These are phyloP conservation scores for Phoenicopterus ruber DNA, from an alignment of 2,113 vertebrate species.

Conservation along the genomic window DNA sequence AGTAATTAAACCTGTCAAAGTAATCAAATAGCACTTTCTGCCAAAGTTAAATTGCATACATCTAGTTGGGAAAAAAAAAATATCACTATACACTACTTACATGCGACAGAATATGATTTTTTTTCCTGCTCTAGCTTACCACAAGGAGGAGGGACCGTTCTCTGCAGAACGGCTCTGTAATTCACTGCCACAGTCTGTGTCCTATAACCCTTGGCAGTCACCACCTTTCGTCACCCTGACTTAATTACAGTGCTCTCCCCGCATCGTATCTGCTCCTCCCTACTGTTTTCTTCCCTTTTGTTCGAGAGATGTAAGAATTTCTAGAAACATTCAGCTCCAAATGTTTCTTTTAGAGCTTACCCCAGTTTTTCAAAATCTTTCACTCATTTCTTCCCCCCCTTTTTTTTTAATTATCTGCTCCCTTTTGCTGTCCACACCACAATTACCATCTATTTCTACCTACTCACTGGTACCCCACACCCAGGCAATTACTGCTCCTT, in stretches of 20 bases:
- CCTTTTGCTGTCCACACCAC: background rate
- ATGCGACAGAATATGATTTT: background rate
- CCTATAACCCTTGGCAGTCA: background rate
- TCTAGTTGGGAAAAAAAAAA: background rate
- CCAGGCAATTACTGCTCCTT: background rate
- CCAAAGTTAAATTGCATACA: constrained; percentile 28
- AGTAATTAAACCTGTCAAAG: constrained; percentile 63
- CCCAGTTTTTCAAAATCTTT: background rate
- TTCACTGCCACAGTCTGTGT: background rate
- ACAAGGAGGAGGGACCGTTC: background rate
- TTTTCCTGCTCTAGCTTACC: background rate
- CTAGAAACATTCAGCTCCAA: background rate
- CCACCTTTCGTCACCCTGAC: background rate
- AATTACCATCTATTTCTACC: background rate
- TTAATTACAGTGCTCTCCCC: background rate
- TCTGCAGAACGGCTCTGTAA: background rate
- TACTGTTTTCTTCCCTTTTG: background rate
- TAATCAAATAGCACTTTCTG: constrained; percentile 49
- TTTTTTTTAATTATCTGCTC: background rate
- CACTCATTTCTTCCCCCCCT: background rate
- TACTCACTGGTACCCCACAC: no score
- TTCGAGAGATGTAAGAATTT: background rate
- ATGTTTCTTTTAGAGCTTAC: background rate
- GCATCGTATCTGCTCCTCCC: background rate
- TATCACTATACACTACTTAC: background rate